Conservation (phyloP, 1,140 invertebrate genomes). For the Drosophila mojavensis region DNA sequence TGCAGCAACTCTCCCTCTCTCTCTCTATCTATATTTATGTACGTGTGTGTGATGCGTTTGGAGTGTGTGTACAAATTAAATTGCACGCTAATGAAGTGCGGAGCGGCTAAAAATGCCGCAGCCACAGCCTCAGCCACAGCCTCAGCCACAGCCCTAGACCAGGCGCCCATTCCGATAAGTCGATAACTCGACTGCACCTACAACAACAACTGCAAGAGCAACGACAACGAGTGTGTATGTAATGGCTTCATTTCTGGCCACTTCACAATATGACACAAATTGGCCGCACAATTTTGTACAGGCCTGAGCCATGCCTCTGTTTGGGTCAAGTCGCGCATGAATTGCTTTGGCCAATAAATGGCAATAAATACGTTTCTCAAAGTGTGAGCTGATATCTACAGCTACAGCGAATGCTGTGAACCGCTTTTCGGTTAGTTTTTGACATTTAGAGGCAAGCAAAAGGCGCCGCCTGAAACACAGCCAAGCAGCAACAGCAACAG, state of each 20-base stretch:
- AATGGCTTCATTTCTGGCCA: conserved; percentile 64
- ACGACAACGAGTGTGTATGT: conserved; percentile 1
- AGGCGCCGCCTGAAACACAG: conserved; percentile 59
- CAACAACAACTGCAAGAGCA: background rate
- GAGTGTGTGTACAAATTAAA: conserved; percentile 79
- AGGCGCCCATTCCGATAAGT: conserved; percentile 30
- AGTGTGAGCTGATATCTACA: conserved; percentile 63
- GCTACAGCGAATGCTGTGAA: conserved; percentile 32
- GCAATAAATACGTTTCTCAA: conserved; percentile 55
- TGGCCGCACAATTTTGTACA: conserved; percentile 60
- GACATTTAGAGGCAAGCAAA: conserved; percentile 70
- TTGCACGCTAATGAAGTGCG: conserved; percentile 79
- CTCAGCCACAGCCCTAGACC: background rate
- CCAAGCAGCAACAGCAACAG: conserved; percentile 2
- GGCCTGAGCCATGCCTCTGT: conserved; percentile 9
- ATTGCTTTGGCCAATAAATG: conserved; percentile 51
- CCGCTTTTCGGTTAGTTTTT: conserved; percentile 54
- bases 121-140: background rate
- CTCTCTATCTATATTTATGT: background rate
- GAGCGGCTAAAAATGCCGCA: conserved; percentile 1
- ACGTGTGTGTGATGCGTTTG: conserved; percentile 25
- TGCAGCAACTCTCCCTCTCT: background rate
- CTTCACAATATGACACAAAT: conserved; percentile 73
- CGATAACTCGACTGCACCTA: conserved; percentile 24
- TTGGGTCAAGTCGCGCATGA: conserved; percentile 55